A percentile compares a stretch with the other conserved stretches of the same genome.
Conservation (phyloP, 2,888 invertebrate species). For the Troglohyphantes excavatus region DNA sequence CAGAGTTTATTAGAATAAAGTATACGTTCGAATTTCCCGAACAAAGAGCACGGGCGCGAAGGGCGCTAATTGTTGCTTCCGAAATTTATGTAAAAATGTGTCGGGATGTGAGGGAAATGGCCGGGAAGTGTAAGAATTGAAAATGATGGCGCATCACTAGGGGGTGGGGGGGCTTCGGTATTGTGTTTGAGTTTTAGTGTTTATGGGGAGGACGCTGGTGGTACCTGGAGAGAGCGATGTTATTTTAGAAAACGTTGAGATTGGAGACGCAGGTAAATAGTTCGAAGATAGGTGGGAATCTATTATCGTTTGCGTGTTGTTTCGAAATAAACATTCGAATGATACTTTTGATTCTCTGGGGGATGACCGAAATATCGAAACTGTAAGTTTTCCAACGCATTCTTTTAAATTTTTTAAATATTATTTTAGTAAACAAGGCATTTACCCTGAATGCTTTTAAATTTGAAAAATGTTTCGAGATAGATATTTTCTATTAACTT, state of each 20-base stretch:
- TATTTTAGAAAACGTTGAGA: background rate
- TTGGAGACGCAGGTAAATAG: background rate
- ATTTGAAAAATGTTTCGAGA: no score
- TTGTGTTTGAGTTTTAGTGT: background rate
- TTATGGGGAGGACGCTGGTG: background rate
- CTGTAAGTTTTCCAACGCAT: no score
- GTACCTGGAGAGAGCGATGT: background rate
- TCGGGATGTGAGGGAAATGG: conserved; percentile 1
- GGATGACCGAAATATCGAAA: no score
- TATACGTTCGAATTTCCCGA: conserved; percentile 23
- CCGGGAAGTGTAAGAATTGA: conserved; percentile 22
- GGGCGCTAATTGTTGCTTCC: conserved; percentile 61
- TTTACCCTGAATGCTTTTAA: no score
- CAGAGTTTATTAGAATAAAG: conserved; percentile 64
- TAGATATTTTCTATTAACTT: no score
- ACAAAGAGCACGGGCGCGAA: conserved; percentile 7
- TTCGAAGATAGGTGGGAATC: background rate
- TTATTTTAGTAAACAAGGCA: no score
- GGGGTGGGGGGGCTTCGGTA: background rate
- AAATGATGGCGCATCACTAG: conserved; percentile 21
- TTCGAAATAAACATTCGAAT: no score
- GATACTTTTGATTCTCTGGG: no score
- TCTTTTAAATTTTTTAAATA: no score
- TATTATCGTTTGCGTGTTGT: background rate
- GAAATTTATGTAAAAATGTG: conserved; percentile 69